Evolutionary conservation across 2,113 vertebrate species (phyloP).

Genomic region (Eptesicus fuscus): DNA sequence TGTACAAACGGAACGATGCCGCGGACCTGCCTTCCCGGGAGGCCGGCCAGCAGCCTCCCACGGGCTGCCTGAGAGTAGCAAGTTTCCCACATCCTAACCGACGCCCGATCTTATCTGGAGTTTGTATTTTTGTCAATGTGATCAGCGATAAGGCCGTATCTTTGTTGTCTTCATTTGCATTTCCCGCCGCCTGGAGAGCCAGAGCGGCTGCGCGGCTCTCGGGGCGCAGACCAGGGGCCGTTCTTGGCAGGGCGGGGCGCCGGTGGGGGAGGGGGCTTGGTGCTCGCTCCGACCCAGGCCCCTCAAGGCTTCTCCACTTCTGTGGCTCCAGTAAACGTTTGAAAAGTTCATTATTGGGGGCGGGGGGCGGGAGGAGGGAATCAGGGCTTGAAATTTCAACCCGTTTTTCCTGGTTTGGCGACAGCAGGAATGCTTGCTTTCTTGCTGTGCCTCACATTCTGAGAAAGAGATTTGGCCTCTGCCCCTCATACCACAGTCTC

Average conservation of each 20-base stretch:
- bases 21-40: background rate
- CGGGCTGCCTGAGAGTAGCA: background rate
- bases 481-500: background rate
- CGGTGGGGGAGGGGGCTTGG: background rate
- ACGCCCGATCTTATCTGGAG: slow-evolving; percentile 35
- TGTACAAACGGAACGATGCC: background rate
- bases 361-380: rapidly evolving
- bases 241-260: background rate
- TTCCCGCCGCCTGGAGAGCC: background rate
- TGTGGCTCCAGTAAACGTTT: background rate
- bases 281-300: too few species aligned
- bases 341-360: background rate
- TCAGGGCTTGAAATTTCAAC: background rate
- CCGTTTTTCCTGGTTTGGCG: background rate
- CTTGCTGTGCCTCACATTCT: background rate
- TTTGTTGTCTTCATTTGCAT: slow-evolving; percentile 32
- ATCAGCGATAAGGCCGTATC: background rate
- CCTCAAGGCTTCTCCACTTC: background rate
- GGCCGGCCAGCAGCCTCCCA: background rate
- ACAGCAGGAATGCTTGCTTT: background rate
- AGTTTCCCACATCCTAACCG: slow-evolving; percentile 48
- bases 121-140: slow-evolving; percentile 51
- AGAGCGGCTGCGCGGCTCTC: background rate
- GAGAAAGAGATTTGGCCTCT: background rate
- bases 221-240: background rate